Percentiles rank a stretch among this genome's conserved stretches.
phyloP scores from a whole-genome alignment of 2,797 vertebrate genomes.

The Myoxocephalus aenaeus region DNA sequence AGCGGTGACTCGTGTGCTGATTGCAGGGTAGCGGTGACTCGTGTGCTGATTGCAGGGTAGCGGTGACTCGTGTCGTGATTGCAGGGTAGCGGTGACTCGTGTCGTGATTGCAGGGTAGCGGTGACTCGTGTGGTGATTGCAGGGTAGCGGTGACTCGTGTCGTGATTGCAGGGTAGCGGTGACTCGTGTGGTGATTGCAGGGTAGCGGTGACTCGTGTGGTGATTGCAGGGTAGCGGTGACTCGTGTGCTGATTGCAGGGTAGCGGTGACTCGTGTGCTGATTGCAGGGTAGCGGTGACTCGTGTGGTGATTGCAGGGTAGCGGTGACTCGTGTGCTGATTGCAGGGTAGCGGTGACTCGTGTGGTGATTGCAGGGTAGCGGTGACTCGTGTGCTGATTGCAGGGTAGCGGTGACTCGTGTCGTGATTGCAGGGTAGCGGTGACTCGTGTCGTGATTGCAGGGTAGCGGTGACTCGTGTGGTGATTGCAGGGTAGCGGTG shows the following conservation, averaged over 20 bases:
- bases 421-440: constrained; percentile 33
- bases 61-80: constrained; percentile 31
- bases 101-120: constrained; percentile 33
- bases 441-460: constrained; percentile 32
- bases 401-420: constrained; percentile 24
- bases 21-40: constrained; percentile 26
- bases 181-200: constrained; percentile 29
- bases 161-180: constrained; percentile 36
- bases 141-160: constrained; percentile 23
- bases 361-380: constrained; percentile 35
- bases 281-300: constrained; percentile 29
- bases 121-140: constrained; percentile 34
- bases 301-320: constrained; percentile 33
- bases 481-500: constrained; percentile 35
- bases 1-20: constrained; percentile 31
- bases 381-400: constrained; percentile 32
- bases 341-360: constrained; percentile 22
- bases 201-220: constrained; percentile 28
- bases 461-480: constrained; percentile 27
- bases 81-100: constrained; percentile 23
- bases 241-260: constrained; percentile 28
- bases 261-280: constrained; percentile 32
- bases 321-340: constrained; percentile 31
- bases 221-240: constrained; percentile 33
- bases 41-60: constrained; percentile 34